Conservation (phyloP, 2,888 invertebrate species). For the Leucoma salicis region DNA sequence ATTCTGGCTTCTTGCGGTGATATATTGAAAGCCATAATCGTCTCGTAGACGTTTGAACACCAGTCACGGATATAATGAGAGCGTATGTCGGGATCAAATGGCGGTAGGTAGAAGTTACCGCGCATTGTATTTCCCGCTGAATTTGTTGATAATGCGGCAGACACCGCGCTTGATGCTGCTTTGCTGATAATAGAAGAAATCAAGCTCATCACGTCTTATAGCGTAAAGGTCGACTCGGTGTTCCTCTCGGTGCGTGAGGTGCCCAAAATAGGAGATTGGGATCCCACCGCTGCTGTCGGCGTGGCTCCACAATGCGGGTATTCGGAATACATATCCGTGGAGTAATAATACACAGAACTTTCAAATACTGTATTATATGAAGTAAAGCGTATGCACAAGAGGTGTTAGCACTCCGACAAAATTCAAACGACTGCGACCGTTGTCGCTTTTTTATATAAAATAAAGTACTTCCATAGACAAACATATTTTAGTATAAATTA, state of each 20-base stretch:
- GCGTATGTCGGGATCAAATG: not conserved
- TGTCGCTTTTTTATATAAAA: too few relatives aligned
- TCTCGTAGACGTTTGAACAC: constrained; percentile 2
- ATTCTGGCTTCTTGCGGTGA: constrained; percentile 2
- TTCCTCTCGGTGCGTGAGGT: not conserved
- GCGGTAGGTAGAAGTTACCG: not conserved
- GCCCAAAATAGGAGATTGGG: not conserved
- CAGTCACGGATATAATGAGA: constrained; percentile 3
- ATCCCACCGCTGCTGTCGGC: not conserved
- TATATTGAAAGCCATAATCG: not conserved
- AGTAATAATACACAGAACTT: too few relatives aligned
- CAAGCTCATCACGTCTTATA: not conserved
- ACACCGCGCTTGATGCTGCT: not conserved
- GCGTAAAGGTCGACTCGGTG: not conserved
- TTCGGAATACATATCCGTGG: not conserved
- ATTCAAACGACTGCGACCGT: too few relatives aligned
- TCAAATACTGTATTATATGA: too few relatives aligned
- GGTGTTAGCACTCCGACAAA: too few relatives aligned
- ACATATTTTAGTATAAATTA: too few relatives aligned
- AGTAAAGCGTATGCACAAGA: too few relatives aligned
- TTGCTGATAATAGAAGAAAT: not conserved
- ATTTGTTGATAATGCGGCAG: not conserved
- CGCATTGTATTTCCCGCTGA: not conserved
- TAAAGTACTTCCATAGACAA: too few relatives aligned
- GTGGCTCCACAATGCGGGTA: not conserved